Evolutionary conservation across 2,113 vertebrate species (phyloP).

Genomic region (Equus quagga): DNA sequence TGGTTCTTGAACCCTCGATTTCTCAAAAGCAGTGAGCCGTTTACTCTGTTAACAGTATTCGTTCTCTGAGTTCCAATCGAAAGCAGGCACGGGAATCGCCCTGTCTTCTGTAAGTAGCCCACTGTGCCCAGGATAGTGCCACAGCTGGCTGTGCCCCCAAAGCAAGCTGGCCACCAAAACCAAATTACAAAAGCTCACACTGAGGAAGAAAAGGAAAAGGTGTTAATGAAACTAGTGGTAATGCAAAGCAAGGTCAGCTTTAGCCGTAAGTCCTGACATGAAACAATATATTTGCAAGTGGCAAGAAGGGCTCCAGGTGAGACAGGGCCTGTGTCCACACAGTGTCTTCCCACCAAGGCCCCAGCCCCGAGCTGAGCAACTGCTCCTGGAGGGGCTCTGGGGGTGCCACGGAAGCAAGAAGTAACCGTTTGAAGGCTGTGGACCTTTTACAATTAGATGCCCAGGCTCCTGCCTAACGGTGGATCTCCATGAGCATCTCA

Average conservation of each 20-base stretch:
- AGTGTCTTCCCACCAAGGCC: background rate
- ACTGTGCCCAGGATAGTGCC: fast-evolving
- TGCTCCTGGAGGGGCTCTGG: fast-evolving
- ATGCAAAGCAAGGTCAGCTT: background rate
- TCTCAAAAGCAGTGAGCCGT: background rate
- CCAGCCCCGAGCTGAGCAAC: too few relatives aligned
- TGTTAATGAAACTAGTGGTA: background rate
- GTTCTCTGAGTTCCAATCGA: background rate
- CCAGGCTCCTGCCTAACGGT: fast-evolving
- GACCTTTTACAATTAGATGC: background rate
- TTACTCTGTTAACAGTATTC: background rate
- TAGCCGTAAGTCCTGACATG: background rate
- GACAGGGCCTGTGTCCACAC: background rate
- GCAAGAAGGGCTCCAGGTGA: background rate
- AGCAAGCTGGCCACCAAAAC: background rate
- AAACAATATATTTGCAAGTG: background rate
- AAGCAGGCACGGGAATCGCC: background rate
- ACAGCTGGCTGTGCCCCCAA: too few relatives aligned
- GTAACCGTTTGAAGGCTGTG: background rate
- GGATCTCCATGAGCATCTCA: fast-evolving
- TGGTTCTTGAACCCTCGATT: background rate
- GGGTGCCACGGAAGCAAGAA: background rate
- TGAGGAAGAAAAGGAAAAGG: background rate
- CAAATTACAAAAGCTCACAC: background rate
- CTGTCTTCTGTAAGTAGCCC: background rate